Conservation (phyloP, 2,797 vertebrate genomes). For the Coregonus sp. region DNA sequence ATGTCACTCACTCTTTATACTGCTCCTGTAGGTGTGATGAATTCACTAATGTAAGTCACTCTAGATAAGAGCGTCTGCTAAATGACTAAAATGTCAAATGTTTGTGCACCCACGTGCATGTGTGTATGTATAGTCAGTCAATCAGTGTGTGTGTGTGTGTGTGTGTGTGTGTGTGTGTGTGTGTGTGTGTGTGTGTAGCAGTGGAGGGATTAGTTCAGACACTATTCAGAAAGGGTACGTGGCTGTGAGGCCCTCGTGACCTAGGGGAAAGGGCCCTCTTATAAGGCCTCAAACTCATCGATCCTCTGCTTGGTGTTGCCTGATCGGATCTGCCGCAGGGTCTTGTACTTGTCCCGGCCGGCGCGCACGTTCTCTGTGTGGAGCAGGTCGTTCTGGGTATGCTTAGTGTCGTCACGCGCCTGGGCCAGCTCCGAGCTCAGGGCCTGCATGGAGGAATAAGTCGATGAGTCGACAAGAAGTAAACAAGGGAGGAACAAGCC, state of each 20-base stretch:
- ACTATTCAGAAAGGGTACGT: conserved; percentile 70
- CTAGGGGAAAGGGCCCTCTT: conserved; percentile 48
- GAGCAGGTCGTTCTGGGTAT: conserved; percentile 90
- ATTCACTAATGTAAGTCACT: background rate
- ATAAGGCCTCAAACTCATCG: conserved; percentile 95
- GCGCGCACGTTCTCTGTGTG: conserved; percentile 87
- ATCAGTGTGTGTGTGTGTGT: background rate
- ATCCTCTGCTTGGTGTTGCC: conserved; percentile 99
- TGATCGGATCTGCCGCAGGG: conserved; percentile 91
- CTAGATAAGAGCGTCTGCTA: background rate
- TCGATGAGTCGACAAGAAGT: background rate
- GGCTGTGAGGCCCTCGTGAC: conserved; percentile 25
- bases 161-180: conserved; percentile 24
- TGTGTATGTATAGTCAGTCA: conserved; percentile 1
- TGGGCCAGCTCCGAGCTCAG: conserved; percentile 90
- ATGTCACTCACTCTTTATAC: conserved; percentile 33
- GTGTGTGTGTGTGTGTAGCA: background rate
- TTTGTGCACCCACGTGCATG: conserved; percentile 20
- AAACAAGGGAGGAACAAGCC: background rate
- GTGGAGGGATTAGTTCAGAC: conserved; percentile 41
- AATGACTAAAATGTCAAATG: background rate
- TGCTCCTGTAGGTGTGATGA: conserved; percentile 40
- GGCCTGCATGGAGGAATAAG: conserved; percentile 65
- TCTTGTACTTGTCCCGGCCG: conserved; percentile 97
- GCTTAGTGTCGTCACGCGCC: conserved; percentile 88